Conservation (phyloP, 2,113 vertebrate genomes). For the Festucalex cinctus region DNA sequence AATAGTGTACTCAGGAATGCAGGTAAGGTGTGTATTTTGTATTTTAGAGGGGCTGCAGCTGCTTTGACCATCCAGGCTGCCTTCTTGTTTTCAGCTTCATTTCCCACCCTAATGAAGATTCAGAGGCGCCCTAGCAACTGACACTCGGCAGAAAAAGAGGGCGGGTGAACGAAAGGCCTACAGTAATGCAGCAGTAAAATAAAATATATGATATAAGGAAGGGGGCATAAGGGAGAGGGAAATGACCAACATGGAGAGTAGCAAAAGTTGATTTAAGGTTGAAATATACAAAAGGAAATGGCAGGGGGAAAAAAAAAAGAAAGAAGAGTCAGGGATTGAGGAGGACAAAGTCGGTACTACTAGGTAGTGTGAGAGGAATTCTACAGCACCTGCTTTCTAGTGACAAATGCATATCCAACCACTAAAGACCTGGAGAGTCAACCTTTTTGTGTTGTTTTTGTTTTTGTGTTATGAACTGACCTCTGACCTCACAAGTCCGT, state of each 20-base stretch:
- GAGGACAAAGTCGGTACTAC: too few species aligned
- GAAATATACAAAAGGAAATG: neutral
- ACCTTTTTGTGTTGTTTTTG: neutral
- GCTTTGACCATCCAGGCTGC: slow-evolving; percentile 71
- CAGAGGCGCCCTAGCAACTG: slow-evolving; percentile 66
- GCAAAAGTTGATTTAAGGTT: neutral
- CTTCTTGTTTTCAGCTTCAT: slow-evolving; percentile 80
- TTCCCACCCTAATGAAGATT: slow-evolving; percentile 80
- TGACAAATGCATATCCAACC: neutral
- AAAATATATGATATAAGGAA: slow-evolving; percentile 11
- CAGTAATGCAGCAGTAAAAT: slow-evolving; percentile 16
- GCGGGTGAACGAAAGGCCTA: slow-evolving; percentile 19
- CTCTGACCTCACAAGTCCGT: neutral
- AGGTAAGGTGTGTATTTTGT: slow-evolving; percentile 26
- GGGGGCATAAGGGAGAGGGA: slow-evolving; percentile 7
- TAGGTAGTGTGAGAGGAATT: too few species aligned
- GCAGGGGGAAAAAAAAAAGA: neutral
- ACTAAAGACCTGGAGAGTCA: neutral
- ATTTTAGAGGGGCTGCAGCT: slow-evolving; percentile 67
- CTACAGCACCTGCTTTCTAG: neutral
- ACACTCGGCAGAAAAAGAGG: slow-evolving; percentile 39
- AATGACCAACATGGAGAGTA: neutral
- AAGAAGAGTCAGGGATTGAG: neutral
- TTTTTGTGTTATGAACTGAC: neutral
- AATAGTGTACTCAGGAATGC: slow-evolving; percentile 36